phyloP scores from a whole-genome alignment of 1,140 invertebrate genomes.

The Leptinotarsa texana region DNA sequence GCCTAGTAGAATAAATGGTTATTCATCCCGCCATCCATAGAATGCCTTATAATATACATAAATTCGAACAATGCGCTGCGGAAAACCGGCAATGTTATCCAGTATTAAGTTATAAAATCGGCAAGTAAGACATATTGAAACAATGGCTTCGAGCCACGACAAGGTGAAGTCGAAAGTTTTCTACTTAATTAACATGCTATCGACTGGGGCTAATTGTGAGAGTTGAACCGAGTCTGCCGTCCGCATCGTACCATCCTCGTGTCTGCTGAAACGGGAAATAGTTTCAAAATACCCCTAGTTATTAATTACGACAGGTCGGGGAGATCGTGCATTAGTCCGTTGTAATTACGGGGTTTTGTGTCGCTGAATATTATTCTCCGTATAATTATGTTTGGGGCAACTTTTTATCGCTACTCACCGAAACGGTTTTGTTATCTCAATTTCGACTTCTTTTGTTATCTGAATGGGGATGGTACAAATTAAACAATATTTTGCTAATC shows the following conservation, averaged over 20 bases:
- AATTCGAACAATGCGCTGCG: background rate
- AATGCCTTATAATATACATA: slow-evolving; percentile 4
- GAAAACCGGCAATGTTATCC: slow-evolving; percentile 17
- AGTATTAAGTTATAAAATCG: slow-evolving; percentile 40
- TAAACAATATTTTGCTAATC: too few species aligned
- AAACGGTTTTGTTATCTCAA: too few species aligned
- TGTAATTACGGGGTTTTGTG: background rate
- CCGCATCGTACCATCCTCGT: slow-evolving; percentile 40
- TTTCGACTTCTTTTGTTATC: too few species aligned
- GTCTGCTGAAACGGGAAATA: slow-evolving; percentile 31
- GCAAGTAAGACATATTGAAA: slow-evolving; percentile 37
- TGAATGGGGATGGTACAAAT: too few species aligned
- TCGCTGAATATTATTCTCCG: background rate
- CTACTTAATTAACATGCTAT: slow-evolving; percentile 41
- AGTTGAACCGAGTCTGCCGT: slow-evolving; percentile 27
- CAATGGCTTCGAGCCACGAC: slow-evolving; percentile 36
- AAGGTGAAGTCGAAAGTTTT: slow-evolving; percentile 38
- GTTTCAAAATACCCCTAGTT: slow-evolving; percentile 27
- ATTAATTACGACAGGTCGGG: slow-evolving; percentile 24
- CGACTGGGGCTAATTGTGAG: slow-evolving; percentile 35
- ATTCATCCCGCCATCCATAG: too few species aligned
- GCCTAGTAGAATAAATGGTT: too few species aligned
- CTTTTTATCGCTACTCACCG: too few species aligned
- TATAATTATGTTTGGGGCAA: too few species aligned
- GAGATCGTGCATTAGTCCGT: slow-evolving; percentile 4